phyloP scores from a whole-genome alignment of 2,113 vertebrate species.

The Tachuris rubrigastra region DNA sequence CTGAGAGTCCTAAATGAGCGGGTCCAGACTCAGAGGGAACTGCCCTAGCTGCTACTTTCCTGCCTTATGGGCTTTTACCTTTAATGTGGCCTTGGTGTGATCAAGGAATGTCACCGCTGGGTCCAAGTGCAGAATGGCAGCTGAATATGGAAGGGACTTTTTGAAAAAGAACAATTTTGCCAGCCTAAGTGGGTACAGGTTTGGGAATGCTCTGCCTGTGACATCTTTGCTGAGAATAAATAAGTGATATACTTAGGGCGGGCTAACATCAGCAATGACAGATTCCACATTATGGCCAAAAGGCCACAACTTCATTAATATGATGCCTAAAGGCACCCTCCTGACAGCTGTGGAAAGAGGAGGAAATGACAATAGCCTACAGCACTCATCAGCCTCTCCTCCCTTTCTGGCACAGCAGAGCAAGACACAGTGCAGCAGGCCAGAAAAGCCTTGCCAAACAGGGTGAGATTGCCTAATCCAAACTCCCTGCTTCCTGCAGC shows the following conservation, averaged over 20 bases:
- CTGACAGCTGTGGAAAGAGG: background rate
- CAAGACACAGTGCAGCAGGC: background rate
- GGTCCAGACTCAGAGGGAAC: background rate
- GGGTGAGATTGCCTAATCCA: background rate
- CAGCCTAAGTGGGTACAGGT: background rate
- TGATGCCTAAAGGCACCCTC: slow-evolving; percentile 25
- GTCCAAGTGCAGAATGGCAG: background rate
- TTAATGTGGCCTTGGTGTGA: background rate
- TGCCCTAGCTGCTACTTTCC: background rate
- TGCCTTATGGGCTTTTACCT: background rate
- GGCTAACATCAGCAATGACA: background rate
- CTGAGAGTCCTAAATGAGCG: background rate
- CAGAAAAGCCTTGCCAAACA: background rate
- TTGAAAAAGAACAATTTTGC: background rate
- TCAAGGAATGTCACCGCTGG: accelerated
- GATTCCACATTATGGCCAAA: slow-evolving; percentile 1
- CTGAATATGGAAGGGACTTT: background rate
- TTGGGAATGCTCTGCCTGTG: background rate
- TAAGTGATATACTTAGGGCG: background rate
- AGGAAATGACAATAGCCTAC: slow-evolving; percentile 31
- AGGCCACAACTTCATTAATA: slow-evolving; percentile 53
- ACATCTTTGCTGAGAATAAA: background rate
- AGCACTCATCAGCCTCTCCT: slow-evolving; percentile 33
- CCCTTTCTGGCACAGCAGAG: background rate
- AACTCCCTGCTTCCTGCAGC: background rate